Conservation (phyloP, 2,888 invertebrate species). For the Polia nebulosa region DNA sequence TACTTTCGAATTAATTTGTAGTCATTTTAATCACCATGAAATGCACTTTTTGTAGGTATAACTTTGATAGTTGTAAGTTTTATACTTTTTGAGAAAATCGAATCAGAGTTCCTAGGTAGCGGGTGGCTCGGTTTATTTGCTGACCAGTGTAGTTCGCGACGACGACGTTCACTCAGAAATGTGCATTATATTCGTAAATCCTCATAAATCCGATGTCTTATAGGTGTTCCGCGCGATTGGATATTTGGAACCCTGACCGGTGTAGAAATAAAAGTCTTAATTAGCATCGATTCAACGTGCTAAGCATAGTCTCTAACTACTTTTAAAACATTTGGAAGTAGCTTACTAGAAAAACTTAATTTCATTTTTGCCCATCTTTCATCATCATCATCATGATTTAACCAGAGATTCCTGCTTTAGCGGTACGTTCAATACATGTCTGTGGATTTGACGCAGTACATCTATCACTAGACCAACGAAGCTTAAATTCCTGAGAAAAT, state of each 20-base stretch:
- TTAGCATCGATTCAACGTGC: constrained; percentile 5
- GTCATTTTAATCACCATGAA: too few species aligned
- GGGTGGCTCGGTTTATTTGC: too few species aligned
- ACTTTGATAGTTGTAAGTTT: too few species aligned
- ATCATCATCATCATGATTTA: too few species aligned
- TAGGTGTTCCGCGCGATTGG: not conserved
- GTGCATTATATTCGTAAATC: constrained; percentile 10
- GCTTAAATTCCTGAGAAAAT: constrained; percentile 38
- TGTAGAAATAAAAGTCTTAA: constrained; percentile 7
- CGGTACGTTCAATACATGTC: not conserved
- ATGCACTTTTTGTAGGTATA: too few species aligned
- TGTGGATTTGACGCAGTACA: not conserved
- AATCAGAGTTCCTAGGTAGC: too few species aligned
- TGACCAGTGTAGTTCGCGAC: not conserved
- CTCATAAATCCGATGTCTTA: not conserved
- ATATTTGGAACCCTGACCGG: not conserved
- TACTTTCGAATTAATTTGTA: too few species aligned
- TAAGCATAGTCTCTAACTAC: constrained; percentile 1
- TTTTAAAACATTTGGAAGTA: constrained; percentile 18
- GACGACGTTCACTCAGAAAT: constrained; percentile 12
- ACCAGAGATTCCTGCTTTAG: constrained; percentile 10
- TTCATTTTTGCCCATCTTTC: constrained; percentile 42
- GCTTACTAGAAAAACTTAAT: constrained; percentile 35
- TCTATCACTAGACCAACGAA: constrained; percentile 26
- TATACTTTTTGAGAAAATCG: too few species aligned